phyloP scores from a whole-genome alignment of 1,140 invertebrate species.

The Bicyclus anynana region DNA sequence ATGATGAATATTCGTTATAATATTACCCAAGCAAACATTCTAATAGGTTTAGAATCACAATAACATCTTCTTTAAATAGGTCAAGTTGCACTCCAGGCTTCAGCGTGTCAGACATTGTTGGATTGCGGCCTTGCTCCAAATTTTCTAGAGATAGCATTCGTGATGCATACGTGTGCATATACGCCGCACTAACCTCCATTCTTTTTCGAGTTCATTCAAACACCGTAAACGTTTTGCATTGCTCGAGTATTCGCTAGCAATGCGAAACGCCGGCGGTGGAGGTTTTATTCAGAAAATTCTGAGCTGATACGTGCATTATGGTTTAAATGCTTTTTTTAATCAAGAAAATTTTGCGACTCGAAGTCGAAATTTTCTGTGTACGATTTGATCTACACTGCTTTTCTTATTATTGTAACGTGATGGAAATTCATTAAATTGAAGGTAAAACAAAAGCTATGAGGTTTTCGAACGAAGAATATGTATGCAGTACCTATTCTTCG shows the following conservation, averaged over 20 bases:
- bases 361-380: too few relatives aligned
- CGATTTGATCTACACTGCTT: too few relatives aligned
- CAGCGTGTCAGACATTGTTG: constrained; percentile 1
- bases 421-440: too few relatives aligned
- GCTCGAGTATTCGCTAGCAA: background rate
- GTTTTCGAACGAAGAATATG: too few relatives aligned
- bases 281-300: background rate
- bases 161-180: background rate
- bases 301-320: background rate
- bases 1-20: too few relatives aligned
- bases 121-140: constrained; percentile 5
- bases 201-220: background rate
- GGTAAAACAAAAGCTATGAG: too few relatives aligned
- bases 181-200: background rate
- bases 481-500: too few relatives aligned
- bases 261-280: too few relatives aligned
- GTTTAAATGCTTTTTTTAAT: too few relatives aligned
- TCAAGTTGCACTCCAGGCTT: constrained; percentile 4
- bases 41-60: background rate
- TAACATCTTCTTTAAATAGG: constrained; percentile 3
- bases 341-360: too few relatives aligned
- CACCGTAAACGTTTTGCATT: background rate
- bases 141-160: constrained; percentile 1
- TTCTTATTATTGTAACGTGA: too few relatives aligned
- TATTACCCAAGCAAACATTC: background rate